Base-by-base conservation (phyloP, 2,888 invertebrate genomes). In the Leptopilina myrica region DNA sequence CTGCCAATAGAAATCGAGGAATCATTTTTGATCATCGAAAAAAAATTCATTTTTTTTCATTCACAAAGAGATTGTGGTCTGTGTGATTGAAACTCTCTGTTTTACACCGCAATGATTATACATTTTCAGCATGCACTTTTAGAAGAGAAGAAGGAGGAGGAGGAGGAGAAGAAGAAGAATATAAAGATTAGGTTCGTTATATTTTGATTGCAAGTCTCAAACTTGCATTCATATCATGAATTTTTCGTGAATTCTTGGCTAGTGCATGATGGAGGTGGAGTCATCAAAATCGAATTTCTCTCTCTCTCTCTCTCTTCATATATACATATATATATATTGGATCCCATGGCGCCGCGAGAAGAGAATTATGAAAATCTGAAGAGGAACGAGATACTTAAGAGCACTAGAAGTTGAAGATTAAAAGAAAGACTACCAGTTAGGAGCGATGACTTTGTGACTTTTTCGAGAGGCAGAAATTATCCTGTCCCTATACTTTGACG, bases 381-480 rank as follows among this genome's bases (percentile, higher is more conserved):
- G 90, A 90, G 89, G 88, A 81, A 83, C 84, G 80, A 86, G 83
- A 85, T 84, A 85, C 87, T 89, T 84, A 83, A 87, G 84, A 85
- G 85, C 84, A 85, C 87, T 82, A 85, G 85, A 83, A 86, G 85
- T 80, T 33, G 83, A 85, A 87, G 89, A 90, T 91, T 91, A 90
- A 90, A 89, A 90, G 90, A 89, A 91, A 90, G 91, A 90, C 90
- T 89, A 90, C 90, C 90, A 91, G 91, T 91, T 91, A 91, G 89
- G 87, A 89, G 87, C 90, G 89, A 91, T 91, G 91, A 91, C 91
- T 90, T 82, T 86, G 88, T 88, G 85, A 88, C 86, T 88, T 90
- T 91, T 89, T 88, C 85, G 87, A 90, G 90, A 89, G 90, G 83
- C 88, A 86, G 82, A 81, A 90, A 90, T 89, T 90, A 89, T 90